Conservation (phyloP, 2,797 vertebrate species). For the Hybognathus amarus region DNA sequence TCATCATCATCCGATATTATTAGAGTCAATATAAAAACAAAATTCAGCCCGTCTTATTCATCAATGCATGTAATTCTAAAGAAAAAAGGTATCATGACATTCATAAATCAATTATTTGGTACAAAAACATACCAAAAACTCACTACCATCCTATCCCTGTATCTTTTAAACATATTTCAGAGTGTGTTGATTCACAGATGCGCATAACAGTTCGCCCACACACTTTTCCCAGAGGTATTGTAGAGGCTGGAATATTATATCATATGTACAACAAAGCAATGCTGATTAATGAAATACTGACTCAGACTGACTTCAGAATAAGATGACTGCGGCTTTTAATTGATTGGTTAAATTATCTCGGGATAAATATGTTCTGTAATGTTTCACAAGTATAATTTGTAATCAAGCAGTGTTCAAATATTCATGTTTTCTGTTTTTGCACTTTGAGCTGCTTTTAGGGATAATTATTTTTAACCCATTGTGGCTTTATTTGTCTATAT, state of each 20-base stretch:
- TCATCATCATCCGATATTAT: not conserved
- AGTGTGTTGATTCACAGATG: slow-evolving; percentile 9
- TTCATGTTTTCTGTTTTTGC: not conserved
- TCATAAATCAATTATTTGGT: not conserved
- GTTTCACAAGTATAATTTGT: not conserved
- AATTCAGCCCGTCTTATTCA: not conserved
- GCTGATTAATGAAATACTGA: slow-evolving; percentile 12
- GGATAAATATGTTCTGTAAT: not conserved
- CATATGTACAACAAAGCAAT: not conserved
- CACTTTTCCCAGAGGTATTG: slow-evolving; percentile 3
- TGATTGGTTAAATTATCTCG: not conserved
- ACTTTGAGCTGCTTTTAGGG: not conserved
- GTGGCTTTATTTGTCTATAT: not conserved
- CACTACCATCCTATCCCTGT: not conserved
- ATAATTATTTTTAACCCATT: not conserved
- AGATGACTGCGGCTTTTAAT: not conserved
- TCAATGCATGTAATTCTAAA: not conserved
- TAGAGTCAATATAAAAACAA: not conserved
- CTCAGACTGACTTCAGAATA: slow-evolving; percentile 9
- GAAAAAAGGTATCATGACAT: not conserved
- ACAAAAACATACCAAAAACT: not conserved
- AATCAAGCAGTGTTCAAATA: not conserved
- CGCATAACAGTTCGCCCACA: slow-evolving; percentile 11
- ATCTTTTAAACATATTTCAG: not conserved
- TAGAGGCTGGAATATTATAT: slow-evolving; percentile 7